Evolutionary conservation across 2,888 invertebrate species (phyloP).

Genomic region (Amphipyra berbera): DNA sequence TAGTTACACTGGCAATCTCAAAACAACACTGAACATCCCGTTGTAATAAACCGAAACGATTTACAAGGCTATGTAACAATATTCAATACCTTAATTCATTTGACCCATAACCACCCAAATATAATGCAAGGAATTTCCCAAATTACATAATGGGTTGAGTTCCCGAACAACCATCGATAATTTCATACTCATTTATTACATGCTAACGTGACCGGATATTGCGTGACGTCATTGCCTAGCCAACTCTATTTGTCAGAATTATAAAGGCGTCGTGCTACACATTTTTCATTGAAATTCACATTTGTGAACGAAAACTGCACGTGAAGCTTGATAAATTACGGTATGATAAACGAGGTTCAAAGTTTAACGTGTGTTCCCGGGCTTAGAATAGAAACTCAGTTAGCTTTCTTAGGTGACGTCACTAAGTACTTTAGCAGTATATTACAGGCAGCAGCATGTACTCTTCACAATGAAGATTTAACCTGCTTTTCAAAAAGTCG

Average conservation of each 20-base stretch:
- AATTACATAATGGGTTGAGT: not conserved
- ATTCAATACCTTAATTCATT: too few species aligned
- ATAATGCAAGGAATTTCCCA: too few species aligned
- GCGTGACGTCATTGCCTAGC: slow-evolving; percentile 46
- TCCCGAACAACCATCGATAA: slow-evolving; percentile 26
- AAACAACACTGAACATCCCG: too few species aligned
- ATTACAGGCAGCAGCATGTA: not conserved
- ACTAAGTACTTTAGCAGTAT: not conserved
- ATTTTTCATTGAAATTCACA: slow-evolving; percentile 37
- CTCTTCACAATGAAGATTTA: too few species aligned
- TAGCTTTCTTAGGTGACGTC: slow-evolving; percentile 10
- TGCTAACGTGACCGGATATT: slow-evolving; percentile 25
- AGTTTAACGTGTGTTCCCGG: slow-evolving; percentile 28
- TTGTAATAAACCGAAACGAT: too few species aligned
- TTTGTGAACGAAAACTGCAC: slow-evolving; percentile 26
- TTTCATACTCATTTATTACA: slow-evolving; percentile 10
- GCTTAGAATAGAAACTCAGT: slow-evolving; percentile 15
- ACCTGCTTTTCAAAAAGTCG: too few species aligned
- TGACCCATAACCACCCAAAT: too few species aligned
- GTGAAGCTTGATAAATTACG: slow-evolving; percentile 41
- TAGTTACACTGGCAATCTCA: too few species aligned
- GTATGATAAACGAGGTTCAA: slow-evolving; percentile 36
- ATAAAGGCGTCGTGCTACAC: slow-evolving; percentile 14
- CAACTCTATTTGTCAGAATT: slow-evolving; percentile 34
- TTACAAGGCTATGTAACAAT: too few species aligned